Evolutionary conservation across 2,113 vertebrate species (phyloP).

Genomic region (Toxostoma redivivum): DNA sequence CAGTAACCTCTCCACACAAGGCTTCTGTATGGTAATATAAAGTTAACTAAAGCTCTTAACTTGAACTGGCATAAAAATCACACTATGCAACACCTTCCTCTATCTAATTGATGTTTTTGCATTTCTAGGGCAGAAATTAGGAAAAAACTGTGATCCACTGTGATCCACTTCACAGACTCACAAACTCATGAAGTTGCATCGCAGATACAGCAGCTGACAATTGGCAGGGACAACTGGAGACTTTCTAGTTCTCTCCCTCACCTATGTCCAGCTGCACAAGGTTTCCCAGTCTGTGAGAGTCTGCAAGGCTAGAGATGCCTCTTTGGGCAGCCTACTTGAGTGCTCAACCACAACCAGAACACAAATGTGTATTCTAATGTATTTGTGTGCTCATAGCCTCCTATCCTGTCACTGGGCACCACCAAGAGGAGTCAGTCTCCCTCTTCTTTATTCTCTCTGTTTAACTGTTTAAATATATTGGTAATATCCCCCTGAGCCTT

Average conservation of each 20-base stretch:
- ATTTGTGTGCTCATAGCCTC: not conserved
- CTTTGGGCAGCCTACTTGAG: not conserved
- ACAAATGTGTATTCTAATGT: not conserved
- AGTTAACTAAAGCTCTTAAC: not conserved
- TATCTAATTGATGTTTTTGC: not conserved
- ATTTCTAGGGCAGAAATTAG: not conserved
- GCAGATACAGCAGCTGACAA: not conserved
- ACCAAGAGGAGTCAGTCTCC: not conserved
- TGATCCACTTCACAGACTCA: not conserved
- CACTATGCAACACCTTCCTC: too few relatives aligned
- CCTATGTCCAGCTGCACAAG: fast-evolving
- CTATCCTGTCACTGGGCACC: not conserved
- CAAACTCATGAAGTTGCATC: not conserved
- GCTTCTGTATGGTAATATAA: not conserved
- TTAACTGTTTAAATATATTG: not conserved
- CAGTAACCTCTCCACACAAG: not conserved
- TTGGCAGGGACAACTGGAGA: not conserved
- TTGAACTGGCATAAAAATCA: not conserved
- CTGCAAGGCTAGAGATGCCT: not conserved
- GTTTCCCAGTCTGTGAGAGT: not conserved
- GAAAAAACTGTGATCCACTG: not conserved
- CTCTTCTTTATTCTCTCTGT: not conserved
- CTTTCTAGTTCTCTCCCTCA: not conserved
- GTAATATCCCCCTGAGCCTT: not conserved
- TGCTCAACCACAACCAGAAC: not conserved